Percentiles rank a stretch among this genome's conserved stretches.
Evolutionary conservation across 2,113 vertebrate genomes (phyloP).

Genomic region (Mirza zaza): DNA sequence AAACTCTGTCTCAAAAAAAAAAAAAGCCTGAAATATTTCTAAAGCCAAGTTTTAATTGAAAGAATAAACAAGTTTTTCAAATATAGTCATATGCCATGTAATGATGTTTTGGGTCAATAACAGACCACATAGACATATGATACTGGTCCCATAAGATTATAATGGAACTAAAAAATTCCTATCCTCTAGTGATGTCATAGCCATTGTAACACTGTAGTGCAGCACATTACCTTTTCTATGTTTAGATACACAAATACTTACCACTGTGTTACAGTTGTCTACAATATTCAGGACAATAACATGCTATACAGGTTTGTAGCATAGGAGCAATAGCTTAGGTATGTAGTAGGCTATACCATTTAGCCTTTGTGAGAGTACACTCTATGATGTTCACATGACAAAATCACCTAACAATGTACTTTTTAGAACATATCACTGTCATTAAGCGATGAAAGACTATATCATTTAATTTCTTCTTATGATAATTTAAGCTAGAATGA

Average conservation of each 20-base stretch:
- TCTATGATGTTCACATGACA: neutral
- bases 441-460: neutral
- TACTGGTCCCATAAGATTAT: neutral
- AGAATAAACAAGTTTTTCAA: constrained; percentile 36
- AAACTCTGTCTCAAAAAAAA: too few species aligned
- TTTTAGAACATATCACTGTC: neutral
- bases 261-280: neutral
- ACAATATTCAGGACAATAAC: neutral
- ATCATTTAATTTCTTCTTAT: constrained; percentile 22
- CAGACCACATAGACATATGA: neutral
- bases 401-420: neutral
- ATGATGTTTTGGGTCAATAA: neutral
- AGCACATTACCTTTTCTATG: neutral
- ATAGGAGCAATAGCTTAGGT: neutral
- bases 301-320: neutral
- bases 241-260: neutral
- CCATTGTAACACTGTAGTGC: neutral
- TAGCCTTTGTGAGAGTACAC: neutral
- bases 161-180: neutral
- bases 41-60: constrained; percentile 14
- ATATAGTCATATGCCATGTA: neutral
- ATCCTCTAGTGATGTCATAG: neutral
- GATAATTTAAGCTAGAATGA: constrained; percentile 38
- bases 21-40: neutral
- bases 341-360: neutral